Conservation (phyloP, 2,888 invertebrate genomes). For the Maniola hyperantus region DNA sequence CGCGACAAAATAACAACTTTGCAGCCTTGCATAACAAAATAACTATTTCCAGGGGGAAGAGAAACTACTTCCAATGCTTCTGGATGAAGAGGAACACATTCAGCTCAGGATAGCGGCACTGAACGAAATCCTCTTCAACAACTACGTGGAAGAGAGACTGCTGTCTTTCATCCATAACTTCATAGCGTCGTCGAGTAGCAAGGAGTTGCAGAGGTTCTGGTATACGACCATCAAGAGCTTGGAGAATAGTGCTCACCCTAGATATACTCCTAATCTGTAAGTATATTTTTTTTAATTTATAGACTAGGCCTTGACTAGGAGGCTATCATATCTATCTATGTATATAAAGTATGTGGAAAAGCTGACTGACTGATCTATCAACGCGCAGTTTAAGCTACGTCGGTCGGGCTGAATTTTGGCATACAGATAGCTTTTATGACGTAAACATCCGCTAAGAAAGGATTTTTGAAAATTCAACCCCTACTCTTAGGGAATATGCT, state of each 20-base stretch:
- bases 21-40: no score
- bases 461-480: no score
- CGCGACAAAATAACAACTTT: no score
- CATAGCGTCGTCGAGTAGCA: constrained; percentile 83
- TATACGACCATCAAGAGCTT: constrained; percentile 87
- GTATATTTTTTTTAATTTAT: constrained; percentile 49
- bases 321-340: no score
- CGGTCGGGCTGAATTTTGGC: no score
- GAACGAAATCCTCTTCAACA: constrained; percentile 84
- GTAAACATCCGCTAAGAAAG: no score
- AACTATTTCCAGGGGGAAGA: constrained; percentile 69
- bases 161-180: constrained; percentile 87
- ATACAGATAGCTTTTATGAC: no score
- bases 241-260: constrained; percentile 84
- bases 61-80: constrained; percentile 84
- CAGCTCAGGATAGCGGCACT: constrained; percentile 86
- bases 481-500: no score
- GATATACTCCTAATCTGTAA: constrained; percentile 84
- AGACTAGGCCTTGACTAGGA: background rate
- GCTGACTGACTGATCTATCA: no score
- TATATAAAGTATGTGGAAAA: no score
- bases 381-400: no score
- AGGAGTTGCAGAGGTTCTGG: constrained; percentile 87
- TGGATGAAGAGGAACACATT: constrained; percentile 85
- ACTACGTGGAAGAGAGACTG: constrained; percentile 43